These are phyloP conservation scores for Drosophila anceps DNA, from an alignment of 2,888 invertebrate species.

Conservation along the genomic window DNA sequence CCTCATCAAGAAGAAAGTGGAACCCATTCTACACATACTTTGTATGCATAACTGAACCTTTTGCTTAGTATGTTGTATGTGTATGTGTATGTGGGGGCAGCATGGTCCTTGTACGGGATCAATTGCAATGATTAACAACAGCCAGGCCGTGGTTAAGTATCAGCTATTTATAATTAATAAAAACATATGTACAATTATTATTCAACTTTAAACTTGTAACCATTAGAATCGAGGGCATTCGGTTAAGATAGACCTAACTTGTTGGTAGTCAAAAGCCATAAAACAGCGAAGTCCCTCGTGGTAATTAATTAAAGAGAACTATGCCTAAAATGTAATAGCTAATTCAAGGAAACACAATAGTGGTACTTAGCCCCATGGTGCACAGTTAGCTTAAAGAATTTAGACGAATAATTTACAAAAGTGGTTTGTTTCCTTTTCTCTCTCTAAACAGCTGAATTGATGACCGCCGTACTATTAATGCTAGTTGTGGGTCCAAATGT, in stretches of 20 bases:
- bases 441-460: slow-evolving; percentile 83
- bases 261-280: slow-evolving; percentile 3
- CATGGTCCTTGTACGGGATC: slow-evolving; percentile 30
- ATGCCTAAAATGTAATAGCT: slow-evolving; percentile 51
- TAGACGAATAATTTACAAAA: slow-evolving; percentile 47
- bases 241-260: slow-evolving; percentile 2
- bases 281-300: slow-evolving; percentile 19
- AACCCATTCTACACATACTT: slow-evolving; percentile 61
- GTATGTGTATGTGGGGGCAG: slow-evolving; percentile 48
- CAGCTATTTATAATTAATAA: slow-evolving; percentile 51
- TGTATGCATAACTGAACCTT: slow-evolving; percentile 55
- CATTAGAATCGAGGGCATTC: slow-evolving; percentile 41
- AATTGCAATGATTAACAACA: slow-evolving; percentile 59
- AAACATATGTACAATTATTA: slow-evolving; percentile 71
- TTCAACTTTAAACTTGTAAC: slow-evolving; percentile 61
- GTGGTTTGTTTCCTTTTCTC: not conserved
- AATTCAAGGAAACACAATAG: slow-evolving; percentile 61
- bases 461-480: slow-evolving; percentile 75
- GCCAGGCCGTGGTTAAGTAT: slow-evolving; percentile 68
- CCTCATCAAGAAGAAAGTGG: slow-evolving; percentile 29
- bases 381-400: slow-evolving; percentile 49
- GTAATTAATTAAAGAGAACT: slow-evolving; percentile 37
- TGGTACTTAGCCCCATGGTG: slow-evolving; percentile 65
- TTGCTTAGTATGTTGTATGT: slow-evolving; percentile 5
- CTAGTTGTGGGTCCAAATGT: slow-evolving; percentile 79